phyloP scores from a whole-genome alignment of 92 coral and sea anemone species.

The Phenganax marumi region DNA sequence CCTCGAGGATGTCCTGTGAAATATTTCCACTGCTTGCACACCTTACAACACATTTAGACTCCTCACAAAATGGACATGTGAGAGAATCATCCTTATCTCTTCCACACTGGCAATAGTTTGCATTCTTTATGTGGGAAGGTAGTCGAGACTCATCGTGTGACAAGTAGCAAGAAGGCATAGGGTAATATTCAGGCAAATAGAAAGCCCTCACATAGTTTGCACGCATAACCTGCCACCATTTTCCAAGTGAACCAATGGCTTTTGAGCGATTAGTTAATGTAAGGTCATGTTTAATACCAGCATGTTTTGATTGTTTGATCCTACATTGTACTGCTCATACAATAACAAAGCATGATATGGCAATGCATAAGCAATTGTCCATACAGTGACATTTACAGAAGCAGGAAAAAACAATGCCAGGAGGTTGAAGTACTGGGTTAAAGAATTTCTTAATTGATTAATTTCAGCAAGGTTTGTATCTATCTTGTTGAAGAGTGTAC shows the following conservation, averaged over 20 bases:
- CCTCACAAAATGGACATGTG: not conserved
- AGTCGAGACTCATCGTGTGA: conserved; percentile 2
- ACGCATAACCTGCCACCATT: conserved; percentile 59
- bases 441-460: conserved; percentile 40
- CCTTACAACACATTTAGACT: not conserved
- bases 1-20: not conserved
- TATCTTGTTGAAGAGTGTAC: not conserved
- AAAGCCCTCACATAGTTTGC: conserved; percentile 57
- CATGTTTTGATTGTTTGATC: conserved; percentile 42
- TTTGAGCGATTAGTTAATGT: conserved; percentile 40
- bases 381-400: too few relatives aligned
- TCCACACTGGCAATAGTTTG: not conserved
- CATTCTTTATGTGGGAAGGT: not conserved
- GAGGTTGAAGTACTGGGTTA: conserved; percentile 37
- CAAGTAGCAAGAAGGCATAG: not conserved
- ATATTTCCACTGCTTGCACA: not conserved
- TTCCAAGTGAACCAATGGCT: conserved; percentile 11
- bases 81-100: not conserved
- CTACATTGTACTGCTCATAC: conserved; percentile 39
- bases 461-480: conserved; percentile 8
- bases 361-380: too few relatives aligned
- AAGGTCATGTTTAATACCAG: conserved; percentile 54
- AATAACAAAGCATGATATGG: conserved; percentile 43
- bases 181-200: conserved; percentile 44
- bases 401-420: conserved; percentile 45